Evolutionary conservation across 2,797 vertebrate genomes (phyloP).

Genomic region (Vireo griseus): DNA sequence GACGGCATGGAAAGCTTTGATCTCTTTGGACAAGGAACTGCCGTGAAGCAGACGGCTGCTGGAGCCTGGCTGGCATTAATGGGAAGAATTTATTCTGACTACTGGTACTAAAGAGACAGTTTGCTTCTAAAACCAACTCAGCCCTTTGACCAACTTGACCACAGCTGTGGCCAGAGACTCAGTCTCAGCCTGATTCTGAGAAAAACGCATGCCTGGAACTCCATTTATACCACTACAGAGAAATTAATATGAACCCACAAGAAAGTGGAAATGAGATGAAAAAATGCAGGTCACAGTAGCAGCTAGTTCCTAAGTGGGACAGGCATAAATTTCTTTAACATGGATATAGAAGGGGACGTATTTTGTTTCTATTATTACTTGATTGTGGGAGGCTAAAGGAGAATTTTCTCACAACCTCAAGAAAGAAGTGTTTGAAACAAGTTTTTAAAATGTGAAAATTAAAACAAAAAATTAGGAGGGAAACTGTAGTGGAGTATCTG

Average conservation of each 20-base stretch:
- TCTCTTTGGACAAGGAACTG: neutral
- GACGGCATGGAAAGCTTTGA: neutral
- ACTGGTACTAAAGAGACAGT: neutral
- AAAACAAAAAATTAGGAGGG: neutral
- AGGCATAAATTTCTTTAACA: neutral
- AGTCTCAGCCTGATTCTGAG: neutral
- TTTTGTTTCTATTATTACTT: neutral
- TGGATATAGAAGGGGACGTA: neutral
- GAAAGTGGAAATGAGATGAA: neutral
- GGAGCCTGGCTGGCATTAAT: neutral
- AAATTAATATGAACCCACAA: slow-evolving; percentile 21
- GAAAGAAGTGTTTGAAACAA: neutral
- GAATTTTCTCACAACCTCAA: neutral
- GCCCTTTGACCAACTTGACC: neutral
- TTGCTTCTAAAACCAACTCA: neutral
- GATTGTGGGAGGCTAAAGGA: neutral
- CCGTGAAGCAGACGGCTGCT: neutral
- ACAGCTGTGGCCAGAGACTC: neutral
- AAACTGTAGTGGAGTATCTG: neutral
- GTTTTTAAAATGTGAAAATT: neutral
- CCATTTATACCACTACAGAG: slow-evolving; percentile 16
- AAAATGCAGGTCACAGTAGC: neutral
- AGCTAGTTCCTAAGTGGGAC: neutral
- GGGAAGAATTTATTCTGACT: neutral
- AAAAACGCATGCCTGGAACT: neutral